Conservation (phyloP, 2,888 invertebrate species). For the Spilarctia lutea region DNA sequence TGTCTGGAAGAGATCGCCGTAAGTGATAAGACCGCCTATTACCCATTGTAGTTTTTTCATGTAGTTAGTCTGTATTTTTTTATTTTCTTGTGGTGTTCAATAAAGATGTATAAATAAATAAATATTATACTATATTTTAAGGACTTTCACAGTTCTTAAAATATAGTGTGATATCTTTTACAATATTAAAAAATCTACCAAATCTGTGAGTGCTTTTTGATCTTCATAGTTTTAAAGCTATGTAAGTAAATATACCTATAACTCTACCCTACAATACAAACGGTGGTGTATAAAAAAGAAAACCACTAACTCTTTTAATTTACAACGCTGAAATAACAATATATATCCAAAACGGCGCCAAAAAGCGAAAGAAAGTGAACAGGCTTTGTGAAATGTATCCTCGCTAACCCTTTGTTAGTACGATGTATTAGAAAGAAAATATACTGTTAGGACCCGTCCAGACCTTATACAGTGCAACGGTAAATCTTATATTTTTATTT, state of each 20-base stretch:
- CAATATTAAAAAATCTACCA: not conserved
- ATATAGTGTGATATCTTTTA: too few relatives aligned
- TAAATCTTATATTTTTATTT: not conserved
- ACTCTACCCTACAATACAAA: not conserved
- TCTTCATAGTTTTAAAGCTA: not conserved
- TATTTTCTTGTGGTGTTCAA: too few relatives aligned
- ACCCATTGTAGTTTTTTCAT: too few relatives aligned
- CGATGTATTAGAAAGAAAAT: slow-evolving; percentile 17
- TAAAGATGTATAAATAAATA: too few relatives aligned
- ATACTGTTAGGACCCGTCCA: slow-evolving; percentile 4
- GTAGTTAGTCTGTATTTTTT: too few relatives aligned
- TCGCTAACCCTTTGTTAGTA: slow-evolving; percentile 21
- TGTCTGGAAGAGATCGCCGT: too few relatives aligned
- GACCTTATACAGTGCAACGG: not conserved
- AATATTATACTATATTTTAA: not conserved
- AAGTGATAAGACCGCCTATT: too few relatives aligned
- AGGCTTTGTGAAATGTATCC: slow-evolving; percentile 22
- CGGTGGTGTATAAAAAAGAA: not conserved
- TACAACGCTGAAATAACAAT: slow-evolving; percentile 18
- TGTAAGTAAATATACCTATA: not conserved
- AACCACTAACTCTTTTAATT: slow-evolving; percentile 11
- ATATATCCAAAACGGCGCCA: slow-evolving; percentile 12
- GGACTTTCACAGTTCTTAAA: too few relatives aligned
- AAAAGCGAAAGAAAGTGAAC: slow-evolving; percentile 20
- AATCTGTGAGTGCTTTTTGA: not conserved